These are phyloP conservation scores for Norana najaformis DNA, from an alignment of 2,888 invertebrate species.

Conservation along the genomic window DNA sequence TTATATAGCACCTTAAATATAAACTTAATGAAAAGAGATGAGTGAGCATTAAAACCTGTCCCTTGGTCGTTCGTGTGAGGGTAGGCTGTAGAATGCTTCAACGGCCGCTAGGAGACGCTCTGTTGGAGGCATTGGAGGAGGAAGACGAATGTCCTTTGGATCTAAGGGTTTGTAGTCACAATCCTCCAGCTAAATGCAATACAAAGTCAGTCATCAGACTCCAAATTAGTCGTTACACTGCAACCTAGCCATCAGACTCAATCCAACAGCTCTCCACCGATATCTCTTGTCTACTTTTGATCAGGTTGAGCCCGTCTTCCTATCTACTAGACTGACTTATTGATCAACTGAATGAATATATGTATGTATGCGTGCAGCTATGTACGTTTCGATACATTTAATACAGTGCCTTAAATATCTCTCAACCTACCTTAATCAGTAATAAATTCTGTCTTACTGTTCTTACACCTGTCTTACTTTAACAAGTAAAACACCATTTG, in stretches of 20 bases:
- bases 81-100: constrained; percentile 91
- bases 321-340: too few species aligned
- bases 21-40: background rate
- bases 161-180: constrained; percentile 86
- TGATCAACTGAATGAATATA: background rate
- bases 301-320: background rate
- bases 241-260: background rate
- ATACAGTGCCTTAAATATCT: too few species aligned
- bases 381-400: too few species aligned
- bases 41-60: constrained; percentile 67
- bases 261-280: background rate
- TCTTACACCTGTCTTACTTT: too few species aligned
- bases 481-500: too few species aligned
- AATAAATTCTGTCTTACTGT: too few species aligned
- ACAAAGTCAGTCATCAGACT: background rate
- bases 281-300: background rate
- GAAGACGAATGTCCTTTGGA: constrained; percentile 84
- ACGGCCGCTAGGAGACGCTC: constrained; percentile 89
- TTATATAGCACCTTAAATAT: background rate
- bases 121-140: constrained; percentile 91
- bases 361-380: too few species aligned
- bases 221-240: too few species aligned
- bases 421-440: too few species aligned
- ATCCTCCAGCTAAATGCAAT: constrained; percentile 74
- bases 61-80: constrained; percentile 90